phyloP scores from a whole-genome alignment of 2,888 invertebrate species.

The Drosophila bunnanda region DNA sequence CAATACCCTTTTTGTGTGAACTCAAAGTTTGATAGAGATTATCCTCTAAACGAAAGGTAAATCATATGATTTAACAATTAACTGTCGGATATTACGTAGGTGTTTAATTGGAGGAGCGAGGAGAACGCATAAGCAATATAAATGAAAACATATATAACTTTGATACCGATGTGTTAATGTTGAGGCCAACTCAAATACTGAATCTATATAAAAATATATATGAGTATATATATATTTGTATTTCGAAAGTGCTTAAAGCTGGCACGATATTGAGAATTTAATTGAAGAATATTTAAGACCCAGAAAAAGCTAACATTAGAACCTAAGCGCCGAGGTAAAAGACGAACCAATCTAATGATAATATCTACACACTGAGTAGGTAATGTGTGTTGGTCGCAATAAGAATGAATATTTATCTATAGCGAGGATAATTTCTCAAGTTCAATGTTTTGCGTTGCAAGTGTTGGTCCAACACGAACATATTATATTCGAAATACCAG shows the following conservation, averaged over 20 bases:
- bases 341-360: constrained; percentile 54
- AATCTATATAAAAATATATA: constrained; percentile 28
- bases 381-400: constrained; percentile 44
- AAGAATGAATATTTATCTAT: constrained; percentile 14
- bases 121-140: constrained; percentile 53
- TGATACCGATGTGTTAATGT: constrained; percentile 51
- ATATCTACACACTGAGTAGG: constrained; percentile 20
- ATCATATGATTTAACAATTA: constrained; percentile 40
- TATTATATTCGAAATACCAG: constrained; percentile 17
- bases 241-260: constrained; percentile 28
- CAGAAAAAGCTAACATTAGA: constrained; percentile 54
- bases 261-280: constrained; percentile 25
- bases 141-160: constrained; percentile 52
- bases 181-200: constrained; percentile 40
- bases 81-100: constrained; percentile 28
- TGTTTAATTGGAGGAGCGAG: constrained; percentile 12
- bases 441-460: constrained; percentile 44
- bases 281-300: not conserved
- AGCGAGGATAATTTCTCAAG: constrained; percentile 10
- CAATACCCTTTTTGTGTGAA: constrained; percentile 59
- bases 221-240: constrained; percentile 39
- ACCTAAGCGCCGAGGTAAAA: constrained; percentile 52
- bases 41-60: constrained; percentile 31
- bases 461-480: constrained; percentile 23
- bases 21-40: constrained; percentile 29